A percentile compares a stretch with the other conserved stretches of the same genome.
Evolutionary conservation across 2,797 vertebrate species (phyloP).

Genomic region (Trichosurus vulpecula): DNA sequence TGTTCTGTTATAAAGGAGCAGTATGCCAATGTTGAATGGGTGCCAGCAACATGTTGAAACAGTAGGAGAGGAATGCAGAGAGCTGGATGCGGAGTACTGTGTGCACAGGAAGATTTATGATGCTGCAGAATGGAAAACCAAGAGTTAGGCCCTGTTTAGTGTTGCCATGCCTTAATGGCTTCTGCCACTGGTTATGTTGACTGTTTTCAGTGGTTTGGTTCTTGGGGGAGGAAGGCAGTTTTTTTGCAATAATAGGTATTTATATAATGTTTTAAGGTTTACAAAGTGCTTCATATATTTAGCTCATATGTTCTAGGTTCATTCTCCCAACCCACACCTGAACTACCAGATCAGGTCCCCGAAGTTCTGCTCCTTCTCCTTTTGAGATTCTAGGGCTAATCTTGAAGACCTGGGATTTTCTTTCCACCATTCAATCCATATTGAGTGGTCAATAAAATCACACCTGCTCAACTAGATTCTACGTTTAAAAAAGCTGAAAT

Average conservation of each 20-base stretch:
- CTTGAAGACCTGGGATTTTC: neutral
- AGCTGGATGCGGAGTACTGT: slow-evolving; percentile 43
- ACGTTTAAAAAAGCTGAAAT: slow-evolving; percentile 51
- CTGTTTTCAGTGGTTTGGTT: neutral
- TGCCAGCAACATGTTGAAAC: slow-evolving; percentile 51
- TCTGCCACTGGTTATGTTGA: neutral
- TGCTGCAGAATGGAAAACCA: neutral
- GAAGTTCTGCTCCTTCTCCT: neutral
- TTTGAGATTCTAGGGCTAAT: neutral
- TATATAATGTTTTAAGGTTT: neutral
- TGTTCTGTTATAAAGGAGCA: slow-evolving; percentile 26
- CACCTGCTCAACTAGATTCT: slow-evolving; percentile 35
- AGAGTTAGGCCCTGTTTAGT: neutral
- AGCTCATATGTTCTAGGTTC: neutral
- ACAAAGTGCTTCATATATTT: neutral
- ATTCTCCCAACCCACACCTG: neutral
- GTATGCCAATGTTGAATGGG: slow-evolving; percentile 7
- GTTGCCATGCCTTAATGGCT: neutral
- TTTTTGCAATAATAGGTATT: neutral
- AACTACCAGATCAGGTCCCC: neutral
- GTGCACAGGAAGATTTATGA: slow-evolving; percentile 7
- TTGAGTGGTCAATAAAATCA: slow-evolving; percentile 17
- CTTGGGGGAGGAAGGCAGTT: neutral
- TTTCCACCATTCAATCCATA: neutral
- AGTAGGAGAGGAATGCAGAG: slow-evolving; percentile 30